Evolutionary conservation across 2,888 invertebrate species (phyloP).

Genomic region (Euzophera pinguis): DNA sequence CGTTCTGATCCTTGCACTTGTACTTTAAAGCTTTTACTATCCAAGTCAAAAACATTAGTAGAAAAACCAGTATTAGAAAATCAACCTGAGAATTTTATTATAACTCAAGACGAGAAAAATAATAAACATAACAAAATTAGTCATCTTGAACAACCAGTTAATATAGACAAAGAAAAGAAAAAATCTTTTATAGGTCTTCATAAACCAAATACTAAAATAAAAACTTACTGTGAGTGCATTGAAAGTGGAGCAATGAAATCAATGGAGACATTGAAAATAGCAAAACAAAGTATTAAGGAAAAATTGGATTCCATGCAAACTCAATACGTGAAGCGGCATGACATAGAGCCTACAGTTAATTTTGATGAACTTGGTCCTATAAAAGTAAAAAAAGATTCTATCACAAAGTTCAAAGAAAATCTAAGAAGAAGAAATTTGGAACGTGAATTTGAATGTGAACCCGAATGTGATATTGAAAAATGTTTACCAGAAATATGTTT

Average conservation of each 20-base stretch:
- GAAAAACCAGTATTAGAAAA: background rate
- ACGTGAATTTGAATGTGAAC: conserved; percentile 35
- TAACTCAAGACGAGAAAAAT: background rate
- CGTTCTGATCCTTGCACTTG: conserved; percentile 54
- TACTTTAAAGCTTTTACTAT: conserved; percentile 30
- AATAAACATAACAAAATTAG: background rate
- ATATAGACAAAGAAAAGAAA: conserved; percentile 26
- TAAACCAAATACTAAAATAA: conserved; percentile 23
- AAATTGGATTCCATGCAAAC: conserved; percentile 15
- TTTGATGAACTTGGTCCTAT: background rate
- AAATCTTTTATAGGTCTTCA: conserved; percentile 25
- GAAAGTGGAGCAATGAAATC: conserved; percentile 19
- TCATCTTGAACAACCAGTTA: conserved; percentile 11
- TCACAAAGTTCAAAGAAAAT: conserved; percentile 36
- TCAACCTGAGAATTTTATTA: background rate
- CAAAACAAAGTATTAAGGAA: conserved; percentile 21
- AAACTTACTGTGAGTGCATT: conserved; percentile 16
- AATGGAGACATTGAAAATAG: conserved; percentile 23
- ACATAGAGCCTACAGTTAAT: background rate
- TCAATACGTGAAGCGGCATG: conserved; percentile 2
- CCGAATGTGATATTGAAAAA: conserved; percentile 30
- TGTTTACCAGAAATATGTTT: conserved; percentile 39
- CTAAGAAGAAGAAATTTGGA: conserved; percentile 24
- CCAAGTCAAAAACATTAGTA: conserved; percentile 14
- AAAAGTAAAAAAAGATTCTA: conserved; percentile 36